Base-by-base conservation (phyloP, 2,113 vertebrate species). In the Oceanodroma tethys region DNA sequence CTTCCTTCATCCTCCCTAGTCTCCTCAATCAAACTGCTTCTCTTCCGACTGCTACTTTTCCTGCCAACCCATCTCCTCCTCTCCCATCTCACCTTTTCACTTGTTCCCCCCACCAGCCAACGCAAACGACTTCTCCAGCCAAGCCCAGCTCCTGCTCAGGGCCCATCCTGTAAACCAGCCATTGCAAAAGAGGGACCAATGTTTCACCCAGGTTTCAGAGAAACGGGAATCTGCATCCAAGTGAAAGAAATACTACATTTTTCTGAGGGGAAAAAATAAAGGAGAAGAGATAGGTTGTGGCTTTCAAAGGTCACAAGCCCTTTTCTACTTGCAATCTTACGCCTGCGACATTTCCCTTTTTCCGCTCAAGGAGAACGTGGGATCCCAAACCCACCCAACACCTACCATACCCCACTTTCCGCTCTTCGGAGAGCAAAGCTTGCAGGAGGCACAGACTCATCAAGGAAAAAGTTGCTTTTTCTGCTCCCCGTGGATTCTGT, bases 361-460 rank as follows among this genome's bases (percentile, higher is more conserved):
- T 22, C 38, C 1, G 0, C 34, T 62, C 55, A 55, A 59, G 16
- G 21, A 59, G 47, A 43, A 20, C 1, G 6, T 12, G 19, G 47
- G 52, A 68, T 43, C 36, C 48, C 83, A 87, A 56, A n/a, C n/a
- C n/a, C n/a, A n/a, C 27, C 18, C 47, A 63, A 43, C 7, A 75
- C 26, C 42, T 20, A 55, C 53, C 75, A 27, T 16, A 32, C 6
- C 21, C 40, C 25, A 20, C 21, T 23, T 23, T 14, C 15, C 4
- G 7, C 48, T 63, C 62, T 38, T 43, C 4, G 5, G 36, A 76
- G 22, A 36, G 32, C 22, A 14, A 63, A 76, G 27, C 32, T 50
- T 1, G 1, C 42, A 43, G 56, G n/a, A 82, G 36, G 32, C 32
- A 34, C 1, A 0, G 62, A 13, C 7, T 29, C 15, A 20, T 11